Base-by-base conservation (phyloP, 2,113 vertebrate genomes). In the Larimichthys polyactis region DNA sequence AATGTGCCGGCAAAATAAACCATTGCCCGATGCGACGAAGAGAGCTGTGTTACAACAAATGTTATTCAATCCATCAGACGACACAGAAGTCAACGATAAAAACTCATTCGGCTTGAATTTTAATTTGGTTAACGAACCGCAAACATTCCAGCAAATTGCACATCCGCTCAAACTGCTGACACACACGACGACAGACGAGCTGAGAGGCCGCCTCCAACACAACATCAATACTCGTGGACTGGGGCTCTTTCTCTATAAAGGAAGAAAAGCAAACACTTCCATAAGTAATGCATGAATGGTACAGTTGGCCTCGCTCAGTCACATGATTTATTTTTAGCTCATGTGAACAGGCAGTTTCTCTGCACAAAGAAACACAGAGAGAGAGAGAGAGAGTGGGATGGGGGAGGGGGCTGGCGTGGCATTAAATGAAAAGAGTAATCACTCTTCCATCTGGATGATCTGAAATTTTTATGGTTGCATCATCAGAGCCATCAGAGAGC, bases 201-300 rank as follows among this genome's bases (percentile, higher is more conserved):
- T 57, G 79, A 75, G 75, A 85, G 66, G 48, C 17, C 55, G 29
- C 72, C 72, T 77, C 43, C 44, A 70, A 68, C 71, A 68, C 63
- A 51, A 77, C 63, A 69, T 68, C 80, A 27, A 27, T 57, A 63
- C 78, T 76, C 24, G 0, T 49, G 15, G 58, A 57, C 46, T 5
- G 22, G 16, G 44, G 32, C 43, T 71, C 24, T 68, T 77, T 75
- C 81, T 82, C 73, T 60, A 19, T 7, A 77, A 84, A 14, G 49
- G 72, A 85, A 81, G 76, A 86, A 91, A 89, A 89, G 90, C 81
- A 91, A 93, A 93, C 91, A 90, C 86, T 86, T 88, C 89, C 89
- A 94, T 95, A 92, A 95, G 92, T 93, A 94, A 94, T 95, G 90
- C 92, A 95, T 94, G 93, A 94, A 91, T 66, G 67, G 85, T 91